Evolutionary conservation across 1,140 invertebrate genomes (phyloP).

Genomic region (Chironomus striatipennis): DNA sequence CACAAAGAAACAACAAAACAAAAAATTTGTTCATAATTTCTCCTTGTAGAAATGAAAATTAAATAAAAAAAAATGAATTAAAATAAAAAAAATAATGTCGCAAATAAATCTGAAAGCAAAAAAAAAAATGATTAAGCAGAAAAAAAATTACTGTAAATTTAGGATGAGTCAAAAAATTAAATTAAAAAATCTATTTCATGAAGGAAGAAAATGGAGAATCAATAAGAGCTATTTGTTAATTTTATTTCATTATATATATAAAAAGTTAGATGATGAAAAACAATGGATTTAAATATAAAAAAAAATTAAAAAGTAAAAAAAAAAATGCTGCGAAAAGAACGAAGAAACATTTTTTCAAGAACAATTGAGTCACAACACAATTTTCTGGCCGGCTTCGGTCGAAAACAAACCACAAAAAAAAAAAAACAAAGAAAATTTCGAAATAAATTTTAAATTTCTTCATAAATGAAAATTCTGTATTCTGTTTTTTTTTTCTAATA

Average conservation of each 20-base stretch:
- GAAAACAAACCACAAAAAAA: constrained; percentile 6
- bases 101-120: constrained; percentile 20
- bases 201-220: background rate
- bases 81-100: background rate
- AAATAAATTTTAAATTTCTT: background rate
- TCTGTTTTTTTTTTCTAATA: background rate
- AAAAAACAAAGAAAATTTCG: too few relatives aligned
- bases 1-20: too few relatives aligned
- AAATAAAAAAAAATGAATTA: background rate
- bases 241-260: constrained; percentile 19
- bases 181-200: constrained; percentile 11
- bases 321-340: constrained; percentile 9
- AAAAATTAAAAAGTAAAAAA: background rate
- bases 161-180: background rate
- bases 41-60: background rate
- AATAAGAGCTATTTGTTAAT: constrained; percentile 24
- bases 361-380: background rate
- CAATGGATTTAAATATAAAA: background rate
- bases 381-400: background rate
- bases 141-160: background rate
- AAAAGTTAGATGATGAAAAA: constrained; percentile 4
- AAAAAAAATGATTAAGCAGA: background rate
- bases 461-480: background rate
- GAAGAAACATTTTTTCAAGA: background rate
- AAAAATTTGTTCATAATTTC: background rate